Evolutionary conservation across 2,888 invertebrate genomes (phyloP).

Genomic region (Idaea dimidiata): DNA sequence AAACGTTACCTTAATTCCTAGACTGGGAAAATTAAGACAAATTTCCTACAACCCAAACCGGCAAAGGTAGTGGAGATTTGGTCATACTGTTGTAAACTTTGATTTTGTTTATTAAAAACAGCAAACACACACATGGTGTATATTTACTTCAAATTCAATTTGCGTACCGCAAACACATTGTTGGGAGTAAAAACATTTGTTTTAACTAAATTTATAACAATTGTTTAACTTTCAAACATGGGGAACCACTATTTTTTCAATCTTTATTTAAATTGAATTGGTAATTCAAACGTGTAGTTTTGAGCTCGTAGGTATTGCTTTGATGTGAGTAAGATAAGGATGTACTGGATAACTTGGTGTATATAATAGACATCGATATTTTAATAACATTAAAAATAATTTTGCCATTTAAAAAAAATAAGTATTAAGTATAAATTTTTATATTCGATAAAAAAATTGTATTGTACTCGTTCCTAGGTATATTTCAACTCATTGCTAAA

Average conservation of each 20-base stretch:
- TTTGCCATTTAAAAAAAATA: no score
- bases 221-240: background rate
- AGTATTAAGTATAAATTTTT: no score
- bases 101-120: background rate
- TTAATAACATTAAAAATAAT: background rate
- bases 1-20: no score
- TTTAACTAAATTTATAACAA: background rate
- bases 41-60: no score
- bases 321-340: conserved; percentile 37
- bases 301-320: conserved; percentile 43
- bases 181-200: background rate
- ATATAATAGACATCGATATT: conserved; percentile 6
- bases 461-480: no score
- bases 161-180: background rate
- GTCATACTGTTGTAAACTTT: no score
- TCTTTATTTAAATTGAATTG: conserved; percentile 31
- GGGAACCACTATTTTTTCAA: background rate
- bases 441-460: no score
- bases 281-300: conserved; percentile 40
- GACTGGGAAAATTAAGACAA: no score
- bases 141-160: background rate
- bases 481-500: no score
- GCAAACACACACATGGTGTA: background rate
- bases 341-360: conserved; percentile 4
- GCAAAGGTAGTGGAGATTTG: no score